A percentile compares a stretch with the other conserved stretches of the same genome.
phyloP scores from a whole-genome alignment of 2,797 vertebrate genomes.

The Loris lydekkerianus region DNA sequence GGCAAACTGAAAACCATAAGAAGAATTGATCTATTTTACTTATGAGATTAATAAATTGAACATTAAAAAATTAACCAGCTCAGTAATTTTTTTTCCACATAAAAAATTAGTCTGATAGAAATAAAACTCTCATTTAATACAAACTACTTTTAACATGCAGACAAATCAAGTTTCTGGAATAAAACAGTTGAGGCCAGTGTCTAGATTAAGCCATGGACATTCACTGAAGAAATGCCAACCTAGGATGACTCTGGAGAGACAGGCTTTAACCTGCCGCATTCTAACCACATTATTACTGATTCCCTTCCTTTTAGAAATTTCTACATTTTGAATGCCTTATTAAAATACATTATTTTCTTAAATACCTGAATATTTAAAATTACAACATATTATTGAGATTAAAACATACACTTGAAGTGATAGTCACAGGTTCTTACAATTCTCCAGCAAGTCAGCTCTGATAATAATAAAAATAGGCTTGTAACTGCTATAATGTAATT shows the following conservation, averaged over 20 bases:
- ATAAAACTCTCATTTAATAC: constrained; percentile 17
- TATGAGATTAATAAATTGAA: constrained; percentile 57
- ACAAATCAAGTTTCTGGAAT: neutral
- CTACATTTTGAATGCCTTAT: constrained; percentile 16
- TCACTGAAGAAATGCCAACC: neutral
- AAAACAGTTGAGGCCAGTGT: neutral
- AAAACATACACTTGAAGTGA: constrained; percentile 34
- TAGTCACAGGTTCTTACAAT: neutral
- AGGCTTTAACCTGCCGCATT: neutral
- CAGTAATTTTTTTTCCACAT: constrained; percentile 19
- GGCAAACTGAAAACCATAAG: constrained; percentile 43
- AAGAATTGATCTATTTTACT: constrained; percentile 45
- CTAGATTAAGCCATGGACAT: neutral
- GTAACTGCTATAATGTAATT: constrained; percentile 16
- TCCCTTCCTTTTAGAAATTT: neutral
- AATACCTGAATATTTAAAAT: constrained; percentile 58
- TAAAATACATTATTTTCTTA: constrained; percentile 50
- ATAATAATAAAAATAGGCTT: constrained; percentile 15
- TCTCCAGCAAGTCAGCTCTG: constrained; percentile 41
- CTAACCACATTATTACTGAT: neutral
- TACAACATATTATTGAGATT: neutral
- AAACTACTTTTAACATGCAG: constrained; percentile 11
- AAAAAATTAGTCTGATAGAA: constrained; percentile 20
- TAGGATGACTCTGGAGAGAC: neutral
- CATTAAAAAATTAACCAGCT: constrained; percentile 46